A percentile compares a stretch with the other conserved stretches of the same genome.
phyloP scores from a whole-genome alignment of 2,797 vertebrate species.

The Channa striata region DNA sequence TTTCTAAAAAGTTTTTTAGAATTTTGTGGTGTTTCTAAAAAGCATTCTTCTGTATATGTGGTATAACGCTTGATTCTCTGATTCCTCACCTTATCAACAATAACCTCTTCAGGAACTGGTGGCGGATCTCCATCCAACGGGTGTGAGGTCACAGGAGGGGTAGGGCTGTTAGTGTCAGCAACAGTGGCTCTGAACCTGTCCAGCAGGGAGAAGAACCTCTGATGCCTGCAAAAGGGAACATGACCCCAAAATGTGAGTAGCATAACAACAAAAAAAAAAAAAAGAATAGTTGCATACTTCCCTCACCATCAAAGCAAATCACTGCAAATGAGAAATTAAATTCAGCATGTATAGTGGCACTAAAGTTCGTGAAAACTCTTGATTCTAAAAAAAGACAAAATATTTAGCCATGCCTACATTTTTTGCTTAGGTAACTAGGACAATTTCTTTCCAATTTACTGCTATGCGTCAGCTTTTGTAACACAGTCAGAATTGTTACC shows the following conservation, averaged over 20 bases:
- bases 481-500: conserved; percentile 78
- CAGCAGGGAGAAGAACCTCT: conserved; percentile 97
- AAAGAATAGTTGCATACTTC: no score
- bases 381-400: no score
- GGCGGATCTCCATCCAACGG: conserved; percentile 92
- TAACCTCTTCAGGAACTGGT: conserved; percentile 87
- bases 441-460: no score
- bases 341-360: no score
- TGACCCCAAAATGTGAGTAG: background rate
- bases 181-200: conserved; percentile 95
- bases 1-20: no score
- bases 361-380: no score
- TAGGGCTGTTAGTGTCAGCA: conserved; percentile 88
- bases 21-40: background rate
- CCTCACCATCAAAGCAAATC: no score
- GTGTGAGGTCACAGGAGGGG: conserved; percentile 90
- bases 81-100: conserved; percentile 89
- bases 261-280: no score
- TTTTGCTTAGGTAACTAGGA: background rate
- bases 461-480: background rate
- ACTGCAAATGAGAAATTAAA: no score
- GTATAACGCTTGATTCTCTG: background rate
- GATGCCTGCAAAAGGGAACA: conserved; percentile 86
- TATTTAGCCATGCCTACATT: no score
- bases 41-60: background rate